Evolutionary conservation across 2,113 vertebrate species (phyloP).

Genomic region (Plestiodon gilberti): DNA sequence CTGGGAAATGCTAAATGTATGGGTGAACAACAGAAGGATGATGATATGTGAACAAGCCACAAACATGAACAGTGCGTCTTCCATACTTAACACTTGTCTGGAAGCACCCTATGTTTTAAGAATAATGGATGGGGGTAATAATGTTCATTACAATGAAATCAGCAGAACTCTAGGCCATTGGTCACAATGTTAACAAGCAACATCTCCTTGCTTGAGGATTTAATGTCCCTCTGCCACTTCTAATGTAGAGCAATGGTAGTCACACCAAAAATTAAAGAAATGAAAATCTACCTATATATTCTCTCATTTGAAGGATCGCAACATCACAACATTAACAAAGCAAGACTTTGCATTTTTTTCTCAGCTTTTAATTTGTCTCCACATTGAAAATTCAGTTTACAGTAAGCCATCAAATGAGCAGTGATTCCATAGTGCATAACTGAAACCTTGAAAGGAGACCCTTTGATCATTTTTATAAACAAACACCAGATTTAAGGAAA

Average conservation of each 20-base stretch:
- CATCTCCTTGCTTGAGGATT: not conserved
- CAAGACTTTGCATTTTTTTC: constrained; percentile 16
- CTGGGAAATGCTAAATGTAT: no score
- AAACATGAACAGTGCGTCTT: no score
- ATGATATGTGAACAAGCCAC: no score
- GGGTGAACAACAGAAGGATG: no score
- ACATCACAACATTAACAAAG: constrained; percentile 19
- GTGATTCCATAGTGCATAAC: constrained; percentile 42
- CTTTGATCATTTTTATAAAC: constrained; percentile 47
- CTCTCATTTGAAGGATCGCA: no score
- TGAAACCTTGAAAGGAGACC: constrained; percentile 38
- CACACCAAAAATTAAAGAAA: not conserved
- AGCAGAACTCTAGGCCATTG: not conserved
- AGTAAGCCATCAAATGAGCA: constrained; percentile 59
- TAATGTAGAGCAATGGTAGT: not conserved
- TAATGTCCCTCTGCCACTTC: not conserved
- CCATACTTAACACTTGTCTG: no score
- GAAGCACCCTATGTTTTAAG: not conserved
- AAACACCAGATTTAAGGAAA: constrained; percentile 43
- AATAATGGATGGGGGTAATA: not conserved
- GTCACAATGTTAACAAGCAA: not conserved
- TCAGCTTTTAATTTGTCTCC: constrained; percentile 66
- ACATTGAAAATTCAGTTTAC: constrained; percentile 67
- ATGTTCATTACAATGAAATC: not conserved
- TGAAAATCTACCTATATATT: not conserved